A percentile compares a stretch with the other conserved stretches of the same genome.
Conservation (phyloP, 1,140 invertebrate species). For the Scaptomyza graminum region DNA sequence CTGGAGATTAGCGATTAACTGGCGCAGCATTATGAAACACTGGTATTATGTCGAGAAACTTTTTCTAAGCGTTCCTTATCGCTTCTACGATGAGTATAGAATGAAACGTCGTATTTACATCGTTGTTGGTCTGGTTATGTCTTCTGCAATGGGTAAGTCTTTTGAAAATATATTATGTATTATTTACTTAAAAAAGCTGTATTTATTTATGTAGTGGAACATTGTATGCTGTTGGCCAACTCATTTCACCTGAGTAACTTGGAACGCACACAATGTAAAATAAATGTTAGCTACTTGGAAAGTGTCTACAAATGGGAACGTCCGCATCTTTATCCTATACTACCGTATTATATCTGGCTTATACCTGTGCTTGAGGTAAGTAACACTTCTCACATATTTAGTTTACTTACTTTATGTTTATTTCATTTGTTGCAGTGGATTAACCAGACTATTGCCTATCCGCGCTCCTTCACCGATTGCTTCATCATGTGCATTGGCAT, state of each 20-base stretch:
- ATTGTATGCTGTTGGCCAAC: conserved; percentile 62
- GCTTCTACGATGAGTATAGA: conserved; percentile 69
- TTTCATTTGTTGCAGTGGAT: conserved; percentile 51
- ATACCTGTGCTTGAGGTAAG: conserved; percentile 65
- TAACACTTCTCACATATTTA: too few species aligned
- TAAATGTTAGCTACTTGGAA: conserved; percentile 69
- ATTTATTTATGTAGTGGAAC: conserved; percentile 54
- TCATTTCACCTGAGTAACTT: conserved; percentile 69
- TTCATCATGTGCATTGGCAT: conserved; percentile 87
- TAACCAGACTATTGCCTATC: conserved; percentile 78
- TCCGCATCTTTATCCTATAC: conserved; percentile 61
- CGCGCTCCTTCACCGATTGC: conserved; percentile 85
- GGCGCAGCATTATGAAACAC: conserved; percentile 63
- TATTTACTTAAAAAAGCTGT: not conserved
- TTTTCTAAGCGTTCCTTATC: conserved; percentile 68
- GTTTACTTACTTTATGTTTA: too few species aligned
- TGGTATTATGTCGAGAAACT: conserved; percentile 70
- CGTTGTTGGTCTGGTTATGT: conserved; percentile 62
- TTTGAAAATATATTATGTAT: not conserved
- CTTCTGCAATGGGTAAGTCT: conserved; percentile 57
- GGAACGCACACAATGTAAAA: conserved; percentile 73
- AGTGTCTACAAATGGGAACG: conserved; percentile 73
- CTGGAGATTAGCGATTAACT: conserved; percentile 70
- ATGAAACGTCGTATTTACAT: conserved; percentile 69
- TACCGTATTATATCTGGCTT: conserved; percentile 66